Evolutionary conservation across 2,888 invertebrate genomes (phyloP).

Genomic region (Brachyopa scutellaris): DNA sequence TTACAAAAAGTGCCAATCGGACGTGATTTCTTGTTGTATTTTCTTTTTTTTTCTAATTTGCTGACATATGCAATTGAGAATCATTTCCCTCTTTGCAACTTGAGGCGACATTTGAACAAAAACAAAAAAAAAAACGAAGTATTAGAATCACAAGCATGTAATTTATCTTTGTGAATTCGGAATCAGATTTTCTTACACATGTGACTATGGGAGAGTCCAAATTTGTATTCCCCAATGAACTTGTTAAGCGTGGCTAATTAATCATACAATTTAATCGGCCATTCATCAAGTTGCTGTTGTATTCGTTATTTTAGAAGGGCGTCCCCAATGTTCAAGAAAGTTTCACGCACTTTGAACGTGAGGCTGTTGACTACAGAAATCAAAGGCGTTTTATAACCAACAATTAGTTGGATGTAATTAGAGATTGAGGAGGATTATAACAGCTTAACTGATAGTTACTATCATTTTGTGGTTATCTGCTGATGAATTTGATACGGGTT

Average conservation of each 20-base stretch:
- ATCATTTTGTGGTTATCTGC: background rate
- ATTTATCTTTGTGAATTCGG: background rate
- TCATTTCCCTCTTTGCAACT: slow-evolving; percentile 8
- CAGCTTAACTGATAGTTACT: background rate
- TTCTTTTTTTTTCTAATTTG: too few relatives aligned
- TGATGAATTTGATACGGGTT: too few relatives aligned
- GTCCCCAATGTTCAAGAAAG: background rate
- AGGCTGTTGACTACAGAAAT: background rate
- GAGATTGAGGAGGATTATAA: background rate
- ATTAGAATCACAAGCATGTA: background rate
- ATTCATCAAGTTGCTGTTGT: slow-evolving; percentile 24
- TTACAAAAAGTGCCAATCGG: too few relatives aligned
- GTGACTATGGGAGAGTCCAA: background rate
- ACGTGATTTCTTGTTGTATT: too few relatives aligned
- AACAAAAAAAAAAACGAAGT: background rate
- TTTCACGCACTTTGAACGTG: slow-evolving; percentile 7
- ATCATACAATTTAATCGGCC: background rate
- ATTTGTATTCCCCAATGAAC: slow-evolving; percentile 2
- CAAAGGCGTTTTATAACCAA: background rate
- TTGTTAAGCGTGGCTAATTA: slow-evolving; percentile 2
- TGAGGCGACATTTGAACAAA: background rate
- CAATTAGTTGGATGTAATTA: slow-evolving; percentile 1
- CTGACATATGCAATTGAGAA: slow-evolving; percentile 8
- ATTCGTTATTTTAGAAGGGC: too few relatives aligned
- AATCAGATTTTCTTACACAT: background rate